A percentile compares a stretch with the other conserved stretches of the same genome.
Conservation (phyloP, 2,888 invertebrate genomes). For the Chymomyza procnemis region DNA sequence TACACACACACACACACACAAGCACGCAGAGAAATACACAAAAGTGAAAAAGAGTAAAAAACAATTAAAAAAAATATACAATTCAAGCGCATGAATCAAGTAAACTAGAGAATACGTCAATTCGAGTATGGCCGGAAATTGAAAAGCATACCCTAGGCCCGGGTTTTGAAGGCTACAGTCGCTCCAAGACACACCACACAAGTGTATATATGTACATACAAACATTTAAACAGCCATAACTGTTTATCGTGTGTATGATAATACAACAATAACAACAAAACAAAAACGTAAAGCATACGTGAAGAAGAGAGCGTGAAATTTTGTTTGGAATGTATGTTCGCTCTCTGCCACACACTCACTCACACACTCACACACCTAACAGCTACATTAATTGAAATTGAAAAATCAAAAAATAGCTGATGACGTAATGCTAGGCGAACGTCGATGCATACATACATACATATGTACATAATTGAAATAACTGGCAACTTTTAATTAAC, state of each 20-base stretch:
- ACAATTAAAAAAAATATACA: conserved; percentile 1
- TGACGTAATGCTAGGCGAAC: conserved; percentile 67
- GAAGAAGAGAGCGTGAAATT: conserved; percentile 25
- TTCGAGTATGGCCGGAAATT: conserved; percentile 25
- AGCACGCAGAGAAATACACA: too few species aligned
- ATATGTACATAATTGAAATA: conserved; percentile 65
- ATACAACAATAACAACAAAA: conserved; percentile 56
- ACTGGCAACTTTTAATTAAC: conserved; percentile 8
- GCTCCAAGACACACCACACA: conserved; percentile 58
- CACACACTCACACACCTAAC: conserved; percentile 14
- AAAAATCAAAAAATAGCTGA: conserved; percentile 74
- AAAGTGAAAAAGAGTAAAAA: conserved; percentile 6
- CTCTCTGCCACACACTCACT: conserved; percentile 19
- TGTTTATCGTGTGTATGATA: conserved; percentile 50
- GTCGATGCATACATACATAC: too few species aligned
- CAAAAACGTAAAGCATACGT: conserved; percentile 11
- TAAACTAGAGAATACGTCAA: not conserved
- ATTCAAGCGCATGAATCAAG: conserved; percentile 5
- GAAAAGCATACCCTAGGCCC: conserved; percentile 42
- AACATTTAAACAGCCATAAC: conserved; percentile 54
- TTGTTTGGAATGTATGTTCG: conserved; percentile 47
- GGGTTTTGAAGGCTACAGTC: conserved; percentile 32
- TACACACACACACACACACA: conserved; percentile 10
- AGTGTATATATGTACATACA: conserved; percentile 25
- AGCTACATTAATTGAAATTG: conserved; percentile 66